phyloP scores from a whole-genome alignment of 2,888 invertebrate species.

The Latheticus oryzae region DNA sequence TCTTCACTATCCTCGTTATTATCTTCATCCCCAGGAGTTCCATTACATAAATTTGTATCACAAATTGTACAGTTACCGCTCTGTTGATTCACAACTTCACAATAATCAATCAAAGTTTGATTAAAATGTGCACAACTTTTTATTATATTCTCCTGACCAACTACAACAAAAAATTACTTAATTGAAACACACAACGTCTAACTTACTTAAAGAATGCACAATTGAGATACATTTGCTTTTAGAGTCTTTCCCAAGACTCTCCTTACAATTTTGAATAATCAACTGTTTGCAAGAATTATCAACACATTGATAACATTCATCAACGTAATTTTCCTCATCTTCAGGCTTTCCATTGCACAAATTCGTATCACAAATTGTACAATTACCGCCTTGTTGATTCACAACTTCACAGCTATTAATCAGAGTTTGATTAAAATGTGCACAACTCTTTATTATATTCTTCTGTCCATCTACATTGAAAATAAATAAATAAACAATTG shows the following conservation, averaged over 20 bases:
- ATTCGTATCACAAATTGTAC: conserved; percentile 19
- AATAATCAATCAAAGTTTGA: too few species aligned
- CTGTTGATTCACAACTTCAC: neutral
- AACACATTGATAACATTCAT: conserved; percentile 12
- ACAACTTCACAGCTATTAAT: neutral
- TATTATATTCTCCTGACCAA: too few species aligned
- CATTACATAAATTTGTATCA: conserved; percentile 1
- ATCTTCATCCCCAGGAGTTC: neutral
- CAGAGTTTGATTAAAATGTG: neutral
- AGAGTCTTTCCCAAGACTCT: conserved; percentile 1
- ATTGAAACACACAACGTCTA: too few species aligned
- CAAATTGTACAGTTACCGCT: conserved; percentile 6
- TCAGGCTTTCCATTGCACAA: conserved; percentile 6
- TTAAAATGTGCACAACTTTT: too few species aligned
- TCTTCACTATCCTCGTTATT: neutral
- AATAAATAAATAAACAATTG: neutral
- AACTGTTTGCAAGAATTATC: too few species aligned
- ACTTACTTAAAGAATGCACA: neutral
- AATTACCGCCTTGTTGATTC: conserved; percentile 6
- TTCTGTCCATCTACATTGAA: conserved; percentile 2
- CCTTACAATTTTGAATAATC: neutral
- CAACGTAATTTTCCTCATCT: neutral
- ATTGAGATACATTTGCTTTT: neutral
- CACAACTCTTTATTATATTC: neutral
- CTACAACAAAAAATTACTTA: too few species aligned